phyloP scores from a whole-genome alignment of 1,140 invertebrate genomes.

The Temnothorax longispinosus region DNA sequence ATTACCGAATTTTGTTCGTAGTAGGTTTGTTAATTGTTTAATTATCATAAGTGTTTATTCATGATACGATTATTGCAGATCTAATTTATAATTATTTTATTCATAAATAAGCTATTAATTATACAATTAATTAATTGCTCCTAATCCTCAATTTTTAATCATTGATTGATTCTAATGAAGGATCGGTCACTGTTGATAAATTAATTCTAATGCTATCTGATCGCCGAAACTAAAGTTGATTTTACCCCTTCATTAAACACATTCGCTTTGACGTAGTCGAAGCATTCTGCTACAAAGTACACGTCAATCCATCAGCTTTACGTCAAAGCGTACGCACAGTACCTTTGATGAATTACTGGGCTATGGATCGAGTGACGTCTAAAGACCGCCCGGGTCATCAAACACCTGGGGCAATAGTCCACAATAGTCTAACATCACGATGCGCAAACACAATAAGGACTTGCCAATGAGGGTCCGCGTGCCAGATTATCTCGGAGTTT shows the following conservation, averaged over 20 bases:
- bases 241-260: background rate
- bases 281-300: slow-evolving; percentile 25
- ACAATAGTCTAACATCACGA: slow-evolving; percentile 62
- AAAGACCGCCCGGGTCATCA: slow-evolving; percentile 58
- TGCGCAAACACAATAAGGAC: slow-evolving; percentile 58
- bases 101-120: background rate
- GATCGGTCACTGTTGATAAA: background rate
- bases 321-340: slow-evolving; percentile 55
- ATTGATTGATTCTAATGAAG: background rate
- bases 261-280: background rate
- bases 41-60: background rate
- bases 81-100: background rate
- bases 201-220: background rate
- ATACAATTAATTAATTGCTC: background rate
- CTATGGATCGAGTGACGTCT: slow-evolving; percentile 50
- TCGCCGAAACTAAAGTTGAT: slow-evolving; percentile 32
- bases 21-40: background rate
- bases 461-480: slow-evolving; percentile 14
- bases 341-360: slow-evolving; percentile 61
- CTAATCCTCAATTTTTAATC: background rate
- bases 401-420: slow-evolving; percentile 61
- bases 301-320: slow-evolving; percentile 60
- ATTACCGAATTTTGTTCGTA: background rate
- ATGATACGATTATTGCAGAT: background rate
- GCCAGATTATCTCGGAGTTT: slow-evolving; percentile 36